These are phyloP conservation scores for Clinocottus analis DNA, from an alignment of 2,113 vertebrate genomes.

Conservation along the genomic window DNA sequence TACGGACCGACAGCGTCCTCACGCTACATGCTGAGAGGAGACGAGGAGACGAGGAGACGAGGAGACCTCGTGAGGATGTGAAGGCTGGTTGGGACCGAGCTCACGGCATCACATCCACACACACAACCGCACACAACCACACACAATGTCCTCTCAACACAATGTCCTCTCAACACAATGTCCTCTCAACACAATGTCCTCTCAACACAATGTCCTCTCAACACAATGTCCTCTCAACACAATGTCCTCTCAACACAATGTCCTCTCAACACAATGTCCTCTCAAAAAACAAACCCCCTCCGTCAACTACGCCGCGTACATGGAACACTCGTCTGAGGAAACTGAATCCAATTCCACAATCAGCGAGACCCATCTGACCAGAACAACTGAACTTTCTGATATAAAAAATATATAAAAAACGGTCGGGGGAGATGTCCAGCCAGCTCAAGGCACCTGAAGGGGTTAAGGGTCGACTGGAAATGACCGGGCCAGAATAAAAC, in stretches of 20 bases:
- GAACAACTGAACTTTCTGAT: constrained; percentile 18
- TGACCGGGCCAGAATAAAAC: constrained; percentile 72
- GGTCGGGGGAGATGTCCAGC: constrained; percentile 27
- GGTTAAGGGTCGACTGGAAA: constrained; percentile 60
- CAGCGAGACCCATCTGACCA: constrained; percentile 35
- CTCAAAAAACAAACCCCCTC: constrained; percentile 43
- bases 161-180: constrained; percentile 49
- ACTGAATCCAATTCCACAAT: constrained; percentile 54
- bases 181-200: constrained; percentile 47
- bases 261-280: constrained; percentile 47
- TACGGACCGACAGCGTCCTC: constrained; percentile 49
- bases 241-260: constrained; percentile 52
- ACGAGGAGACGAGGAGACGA: constrained; percentile 36
- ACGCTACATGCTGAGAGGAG: constrained; percentile 41
- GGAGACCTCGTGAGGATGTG: constrained; percentile 33
- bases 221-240: constrained; percentile 44
- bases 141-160: constrained; percentile 48
- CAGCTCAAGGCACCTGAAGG: constrained; percentile 57
- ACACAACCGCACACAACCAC: no score
- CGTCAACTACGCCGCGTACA: constrained; percentile 50
- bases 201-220: constrained; percentile 47
- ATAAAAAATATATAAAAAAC: constrained; percentile 32
- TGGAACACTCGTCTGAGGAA: constrained; percentile 43
- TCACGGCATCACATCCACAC: constrained; percentile 48
- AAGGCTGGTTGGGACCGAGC: constrained; percentile 47